phyloP scores from a whole-genome alignment of 2,888 invertebrate species.

The Vesta saturnalis region DNA sequence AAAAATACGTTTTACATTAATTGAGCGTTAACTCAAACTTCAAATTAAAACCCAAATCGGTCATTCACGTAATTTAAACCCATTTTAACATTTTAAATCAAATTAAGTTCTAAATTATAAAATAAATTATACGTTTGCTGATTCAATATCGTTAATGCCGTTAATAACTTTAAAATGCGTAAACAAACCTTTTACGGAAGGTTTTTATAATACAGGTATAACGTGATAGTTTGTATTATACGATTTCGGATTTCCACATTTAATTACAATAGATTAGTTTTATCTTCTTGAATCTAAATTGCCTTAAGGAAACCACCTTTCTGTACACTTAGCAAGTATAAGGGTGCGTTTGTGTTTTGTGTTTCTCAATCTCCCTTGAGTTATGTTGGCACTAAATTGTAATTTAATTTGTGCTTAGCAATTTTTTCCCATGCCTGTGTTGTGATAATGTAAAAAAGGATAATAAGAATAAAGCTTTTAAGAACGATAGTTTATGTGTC shows the following conservation, averaged over 20 bases:
- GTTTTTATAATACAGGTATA: background rate
- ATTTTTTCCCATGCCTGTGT: background rate
- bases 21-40: background rate
- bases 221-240: slow-evolving; percentile 24
- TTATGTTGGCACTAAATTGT: slow-evolving; percentile 6
- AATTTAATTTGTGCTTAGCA: background rate
- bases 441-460: background rate
- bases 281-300: slow-evolving; percentile 31
- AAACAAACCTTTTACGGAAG: background rate
- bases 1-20: too few relatives aligned
- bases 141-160: background rate
- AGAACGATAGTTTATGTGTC: too few relatives aligned
- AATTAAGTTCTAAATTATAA: too few relatives aligned
- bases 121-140: background rate
- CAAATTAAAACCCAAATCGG: background rate
- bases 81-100: background rate
- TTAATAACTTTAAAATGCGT: background rate
- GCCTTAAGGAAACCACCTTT: slow-evolving; percentile 31
- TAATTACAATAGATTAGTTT: slow-evolving; percentile 36
- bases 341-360: slow-evolving; percentile 19
- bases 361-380: slow-evolving; percentile 15
- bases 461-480: too few relatives aligned
- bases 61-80: background rate
- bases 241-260: slow-evolving; percentile 28
- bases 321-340: slow-evolving; percentile 23